Evolutionary conservation across 2,797 vertebrate species (phyloP).

Genomic region (Chloroceryle inda): DNA sequence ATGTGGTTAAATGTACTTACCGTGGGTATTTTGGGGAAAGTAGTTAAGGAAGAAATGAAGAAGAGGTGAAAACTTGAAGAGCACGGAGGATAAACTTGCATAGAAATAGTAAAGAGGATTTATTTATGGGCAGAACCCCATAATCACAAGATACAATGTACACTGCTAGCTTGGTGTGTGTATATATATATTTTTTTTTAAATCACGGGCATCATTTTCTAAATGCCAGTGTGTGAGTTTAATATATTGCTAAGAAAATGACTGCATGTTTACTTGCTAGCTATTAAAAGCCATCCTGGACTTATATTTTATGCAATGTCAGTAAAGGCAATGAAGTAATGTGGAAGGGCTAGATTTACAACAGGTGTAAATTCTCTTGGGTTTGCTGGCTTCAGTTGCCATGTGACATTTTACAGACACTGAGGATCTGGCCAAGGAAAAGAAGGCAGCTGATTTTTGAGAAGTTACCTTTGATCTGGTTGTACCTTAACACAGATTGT

Average conservation of each 20-base stretch:
- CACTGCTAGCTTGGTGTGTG: background rate
- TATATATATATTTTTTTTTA: background rate
- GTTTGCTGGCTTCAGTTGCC: background rate
- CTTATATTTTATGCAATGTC: background rate
- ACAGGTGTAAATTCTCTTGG: background rate
- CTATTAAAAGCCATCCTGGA: slow-evolving; percentile 6
- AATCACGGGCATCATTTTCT: slow-evolving; percentile 19
- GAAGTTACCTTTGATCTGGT: background rate
- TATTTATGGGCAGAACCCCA: background rate
- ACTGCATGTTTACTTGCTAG: background rate
- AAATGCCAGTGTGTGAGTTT: background rate
- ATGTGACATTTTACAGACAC: background rate
- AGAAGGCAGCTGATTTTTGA: background rate
- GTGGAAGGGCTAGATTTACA: background rate
- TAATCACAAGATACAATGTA: background rate
- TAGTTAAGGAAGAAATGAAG: background rate
- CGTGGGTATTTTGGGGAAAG: background rate
- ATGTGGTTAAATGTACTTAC: slow-evolving; percentile 31
- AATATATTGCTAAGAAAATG: background rate
- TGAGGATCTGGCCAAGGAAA: background rate
- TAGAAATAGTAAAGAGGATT: background rate
- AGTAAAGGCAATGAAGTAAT: background rate
- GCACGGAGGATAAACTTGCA: background rate
- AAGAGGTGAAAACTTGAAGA: background rate
- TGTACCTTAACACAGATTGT: background rate